Evolutionary conservation across 2,797 vertebrate species (phyloP).

Genomic region (Lepus townsendii): DNA sequence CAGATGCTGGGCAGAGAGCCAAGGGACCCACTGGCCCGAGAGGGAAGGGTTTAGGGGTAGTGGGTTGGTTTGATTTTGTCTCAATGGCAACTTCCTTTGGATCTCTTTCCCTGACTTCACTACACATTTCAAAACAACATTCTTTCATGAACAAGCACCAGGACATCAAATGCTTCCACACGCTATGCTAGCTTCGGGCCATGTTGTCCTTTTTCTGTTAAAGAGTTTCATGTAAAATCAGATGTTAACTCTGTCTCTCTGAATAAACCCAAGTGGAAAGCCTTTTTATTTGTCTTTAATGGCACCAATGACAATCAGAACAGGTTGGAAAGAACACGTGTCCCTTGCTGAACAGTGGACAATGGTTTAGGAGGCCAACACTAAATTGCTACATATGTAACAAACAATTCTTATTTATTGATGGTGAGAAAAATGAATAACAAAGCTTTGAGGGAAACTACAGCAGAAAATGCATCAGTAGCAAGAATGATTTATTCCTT

Average conservation of each 20-base stretch:
- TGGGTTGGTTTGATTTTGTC: constrained; percentile 56
- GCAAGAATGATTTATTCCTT: constrained; percentile 77
- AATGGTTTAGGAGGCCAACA: constrained; percentile 80
- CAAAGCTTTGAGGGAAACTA: constrained; percentile 74
- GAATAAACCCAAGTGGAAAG: constrained; percentile 84
- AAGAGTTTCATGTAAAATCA: constrained; percentile 86
- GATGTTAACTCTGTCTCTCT: constrained; percentile 84
- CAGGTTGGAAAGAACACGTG: constrained; percentile 83
- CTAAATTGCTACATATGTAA: constrained; percentile 82
- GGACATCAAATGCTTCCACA: constrained; percentile 83
- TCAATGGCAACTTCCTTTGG: constrained; percentile 80
- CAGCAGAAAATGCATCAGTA: constrained; percentile 67
- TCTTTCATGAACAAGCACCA: constrained; percentile 82
- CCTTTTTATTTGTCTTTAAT: constrained; percentile 72
- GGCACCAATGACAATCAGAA: constrained; percentile 82
- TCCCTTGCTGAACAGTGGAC: constrained; percentile 71
- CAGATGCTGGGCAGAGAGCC: constrained; percentile 55
- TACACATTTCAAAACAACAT: constrained; percentile 86
- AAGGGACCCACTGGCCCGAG: background rate
- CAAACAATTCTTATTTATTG: constrained; percentile 80
- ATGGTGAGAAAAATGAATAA: constrained; percentile 81
- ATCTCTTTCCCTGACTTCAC: constrained; percentile 78
- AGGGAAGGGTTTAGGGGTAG: constrained; percentile 10
- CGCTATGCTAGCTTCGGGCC: constrained; percentile 82
- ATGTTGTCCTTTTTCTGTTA: constrained; percentile 81